These are phyloP conservation scores for Adelges cooleyi DNA, from an alignment of 1,140 invertebrate species.

Conservation along the genomic window DNA sequence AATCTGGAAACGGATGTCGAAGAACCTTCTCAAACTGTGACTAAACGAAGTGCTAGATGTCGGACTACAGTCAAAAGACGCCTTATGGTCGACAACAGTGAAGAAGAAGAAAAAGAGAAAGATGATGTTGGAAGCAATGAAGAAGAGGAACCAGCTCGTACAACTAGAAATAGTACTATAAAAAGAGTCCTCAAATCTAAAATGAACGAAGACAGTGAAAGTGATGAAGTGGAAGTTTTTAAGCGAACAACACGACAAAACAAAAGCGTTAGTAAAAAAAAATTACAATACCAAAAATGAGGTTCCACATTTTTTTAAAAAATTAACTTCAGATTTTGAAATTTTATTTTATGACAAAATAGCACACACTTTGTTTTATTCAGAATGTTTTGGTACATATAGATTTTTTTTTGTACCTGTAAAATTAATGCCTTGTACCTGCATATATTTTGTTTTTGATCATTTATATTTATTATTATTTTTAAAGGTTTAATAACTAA, in stretches of 20 bases:
- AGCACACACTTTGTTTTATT: too few species aligned
- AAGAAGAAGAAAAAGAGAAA: not conserved
- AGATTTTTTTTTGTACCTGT: too few species aligned
- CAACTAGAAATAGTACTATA: not conserved
- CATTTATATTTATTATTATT: too few species aligned
- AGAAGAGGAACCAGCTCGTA: not conserved
- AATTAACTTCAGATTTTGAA: too few species aligned
- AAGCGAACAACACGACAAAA: not conserved
- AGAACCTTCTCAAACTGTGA: not conserved
- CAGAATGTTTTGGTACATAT: too few species aligned
- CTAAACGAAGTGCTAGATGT: not conserved
- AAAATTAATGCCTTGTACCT: too few species aligned
- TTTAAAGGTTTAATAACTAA: too few species aligned
- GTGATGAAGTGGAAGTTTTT: not conserved
- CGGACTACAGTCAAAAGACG: not conserved
- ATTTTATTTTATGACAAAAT: too few species aligned
- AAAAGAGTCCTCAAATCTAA: not conserved
- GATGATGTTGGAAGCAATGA: not conserved
- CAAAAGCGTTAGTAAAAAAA: not conserved
- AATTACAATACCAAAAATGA: too few species aligned
- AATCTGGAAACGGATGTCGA: not conserved
- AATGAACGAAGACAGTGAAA: not conserved
- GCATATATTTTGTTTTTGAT: too few species aligned
- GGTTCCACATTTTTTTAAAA: too few species aligned
- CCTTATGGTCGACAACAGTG: not conserved